Base-by-base conservation (phyloP, 2,888 invertebrate species). In the Agrotis clavis region DNA sequence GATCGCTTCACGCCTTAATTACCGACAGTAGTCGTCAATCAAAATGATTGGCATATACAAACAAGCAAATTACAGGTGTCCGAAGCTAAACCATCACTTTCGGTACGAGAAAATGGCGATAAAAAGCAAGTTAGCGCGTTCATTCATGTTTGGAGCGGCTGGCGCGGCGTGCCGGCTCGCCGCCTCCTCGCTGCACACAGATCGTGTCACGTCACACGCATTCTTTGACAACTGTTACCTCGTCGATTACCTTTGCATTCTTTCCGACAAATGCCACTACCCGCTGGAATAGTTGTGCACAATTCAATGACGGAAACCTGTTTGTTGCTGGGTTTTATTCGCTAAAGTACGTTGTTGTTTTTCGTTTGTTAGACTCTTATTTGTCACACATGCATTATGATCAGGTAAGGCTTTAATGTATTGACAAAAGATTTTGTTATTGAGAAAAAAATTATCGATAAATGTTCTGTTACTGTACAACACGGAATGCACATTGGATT, bases 31-130 rank as follows among this genome's bases (percentile, higher is more conserved):
- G 79, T 83, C 79, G 84, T 86, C 88, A 88, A 88, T 88, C 87
- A 85, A 85, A 78, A 87, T 91, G 90, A 91, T 90, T 90, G 90
- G 90, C 90, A 90, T 87, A 87, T 82, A 87, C 88, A 90, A 90
- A 91, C 90, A 91, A 90, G 91, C 89, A 94, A 95, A 94, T 94
- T 94, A 93, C 93, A 92, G 92, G 93, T 94, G 92, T 92, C 91
- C 88, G 91, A 87, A 89, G 88, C 90, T 92, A 90, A 92, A 90
- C 88, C 91, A 88, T 88, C 89, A 88, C 90, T 92, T 92, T 91
- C 91, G 90, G 90, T 92, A 53, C 67, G 82, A 79, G 84, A 89
- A 90, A 91, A 93, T 90, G 90, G 90, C 91, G 92, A 94, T 94
- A 95, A 95, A 95, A 94, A 93, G 92, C 91, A 91, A 89, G 90